phyloP scores from a whole-genome alignment of 1,140 invertebrate genomes.

The Apis florea region DNA sequence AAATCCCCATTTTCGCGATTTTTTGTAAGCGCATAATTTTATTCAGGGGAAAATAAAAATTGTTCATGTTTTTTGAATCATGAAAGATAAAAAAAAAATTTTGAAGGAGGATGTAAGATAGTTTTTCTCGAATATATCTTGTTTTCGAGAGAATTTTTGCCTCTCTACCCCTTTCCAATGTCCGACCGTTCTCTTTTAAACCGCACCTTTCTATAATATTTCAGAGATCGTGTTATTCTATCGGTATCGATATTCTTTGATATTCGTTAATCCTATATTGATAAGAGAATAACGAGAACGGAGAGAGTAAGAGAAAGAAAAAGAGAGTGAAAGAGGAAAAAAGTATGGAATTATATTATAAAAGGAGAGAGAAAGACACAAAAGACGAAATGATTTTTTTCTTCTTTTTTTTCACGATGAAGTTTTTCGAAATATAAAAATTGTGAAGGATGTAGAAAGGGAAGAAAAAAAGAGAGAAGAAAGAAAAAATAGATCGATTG shows the following conservation, averaged over 20 bases:
- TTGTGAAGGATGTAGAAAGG: background rate
- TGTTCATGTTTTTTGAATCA: constrained; percentile 4
- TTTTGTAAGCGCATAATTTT: constrained; percentile 24
- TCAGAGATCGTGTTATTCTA: background rate
- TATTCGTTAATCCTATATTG: background rate
- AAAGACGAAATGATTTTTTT: constrained; percentile 7
- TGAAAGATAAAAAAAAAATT: background rate
- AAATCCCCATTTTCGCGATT: background rate
- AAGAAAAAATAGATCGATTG: background rate
- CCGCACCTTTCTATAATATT: constrained; percentile 6
- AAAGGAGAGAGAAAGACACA: constrained; percentile 10
- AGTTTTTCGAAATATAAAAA: background rate
- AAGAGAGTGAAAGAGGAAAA: background rate
- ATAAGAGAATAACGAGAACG: background rate
- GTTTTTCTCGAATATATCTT: background rate
- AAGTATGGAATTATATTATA: background rate
- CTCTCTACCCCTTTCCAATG: background rate
- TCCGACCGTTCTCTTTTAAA: background rate
- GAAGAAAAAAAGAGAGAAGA: background rate
- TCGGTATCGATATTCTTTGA: constrained; percentile 5
- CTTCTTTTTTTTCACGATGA: background rate
- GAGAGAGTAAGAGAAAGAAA: background rate
- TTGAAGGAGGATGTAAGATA: background rate
- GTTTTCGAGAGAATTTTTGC: constrained; percentile 25
- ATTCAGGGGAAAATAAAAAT: background rate